phyloP scores from a whole-genome alignment of 1,140 invertebrate genomes.

The Achatina immaculata region DNA sequence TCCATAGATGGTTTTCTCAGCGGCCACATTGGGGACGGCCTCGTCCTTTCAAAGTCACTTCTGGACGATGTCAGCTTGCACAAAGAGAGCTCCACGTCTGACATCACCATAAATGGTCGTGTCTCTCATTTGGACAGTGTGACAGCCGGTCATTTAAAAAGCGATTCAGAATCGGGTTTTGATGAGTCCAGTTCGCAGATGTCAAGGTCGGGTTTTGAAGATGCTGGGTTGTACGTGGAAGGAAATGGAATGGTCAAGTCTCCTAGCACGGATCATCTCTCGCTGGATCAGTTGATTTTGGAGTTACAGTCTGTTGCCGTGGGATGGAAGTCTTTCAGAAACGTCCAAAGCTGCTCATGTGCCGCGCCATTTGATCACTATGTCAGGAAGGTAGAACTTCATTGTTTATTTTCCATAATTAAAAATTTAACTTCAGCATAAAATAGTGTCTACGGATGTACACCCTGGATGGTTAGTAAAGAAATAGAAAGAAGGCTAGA shows the following conservation, averaged over 20 bases:
- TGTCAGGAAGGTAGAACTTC: conserved; percentile 91
- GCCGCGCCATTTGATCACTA: conserved; percentile 93
- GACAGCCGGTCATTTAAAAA: conserved; percentile 51
- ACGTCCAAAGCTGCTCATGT: conserved; percentile 89
- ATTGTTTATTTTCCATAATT: no score
- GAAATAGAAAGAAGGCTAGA: no score
- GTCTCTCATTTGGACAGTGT: conserved; percentile 20
- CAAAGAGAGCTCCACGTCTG: conserved; percentile 18
- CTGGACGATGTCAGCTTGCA: neutral
- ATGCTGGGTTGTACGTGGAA: conserved; percentile 59
- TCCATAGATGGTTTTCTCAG: conserved; percentile 56
- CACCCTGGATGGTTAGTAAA: no score
- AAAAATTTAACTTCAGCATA: no score
- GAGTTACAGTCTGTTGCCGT: conserved; percentile 85
- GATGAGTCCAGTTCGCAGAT: conserved; percentile 61
- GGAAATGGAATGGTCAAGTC: conserved; percentile 52
- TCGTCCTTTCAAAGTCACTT: conserved; percentile 30
- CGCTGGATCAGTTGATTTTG: conserved; percentile 59
- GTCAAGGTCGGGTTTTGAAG: conserved; percentile 65
- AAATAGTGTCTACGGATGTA: no score
- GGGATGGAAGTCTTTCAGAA: conserved; percentile 91
- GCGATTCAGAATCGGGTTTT: conserved; percentile 71
- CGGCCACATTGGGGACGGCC: conserved; percentile 42
- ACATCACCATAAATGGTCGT: conserved; percentile 36
- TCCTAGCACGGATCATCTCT: conserved; percentile 58